These are phyloP conservation scores for Camelus dromedarius DNA, from an alignment of 2,113 vertebrate species.

Conservation along the genomic window DNA sequence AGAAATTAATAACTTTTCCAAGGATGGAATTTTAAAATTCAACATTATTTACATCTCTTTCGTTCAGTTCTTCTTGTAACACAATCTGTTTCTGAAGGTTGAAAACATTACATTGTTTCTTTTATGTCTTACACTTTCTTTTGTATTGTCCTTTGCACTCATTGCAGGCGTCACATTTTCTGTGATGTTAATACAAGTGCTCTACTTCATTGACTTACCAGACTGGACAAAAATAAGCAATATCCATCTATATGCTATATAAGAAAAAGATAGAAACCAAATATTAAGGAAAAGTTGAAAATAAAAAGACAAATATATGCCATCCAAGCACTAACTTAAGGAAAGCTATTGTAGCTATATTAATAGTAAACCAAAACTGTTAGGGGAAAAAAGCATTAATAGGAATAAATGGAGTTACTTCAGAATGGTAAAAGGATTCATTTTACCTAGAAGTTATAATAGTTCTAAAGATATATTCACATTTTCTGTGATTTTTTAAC, in stretches of 20 bases:
- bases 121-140: background rate
- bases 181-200: background rate
- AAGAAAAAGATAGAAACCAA: constrained; percentile 21
- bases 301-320: background rate
- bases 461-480: background rate
- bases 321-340: constrained; percentile 10
- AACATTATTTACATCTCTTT: background rate
- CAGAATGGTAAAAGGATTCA: background rate
- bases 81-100: background rate
- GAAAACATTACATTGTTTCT: background rate
- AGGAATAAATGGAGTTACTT: constrained; percentile 23
- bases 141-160: background rate
- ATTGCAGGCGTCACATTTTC: background rate
- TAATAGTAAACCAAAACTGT: background rate
- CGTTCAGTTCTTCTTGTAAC: background rate
- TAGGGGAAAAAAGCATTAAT: background rate
- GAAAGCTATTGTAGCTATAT: background rate
- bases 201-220: background rate
- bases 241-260: background rate
- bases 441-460: background rate
- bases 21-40: background rate
- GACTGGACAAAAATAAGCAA: background rate
- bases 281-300: constrained; percentile 18
- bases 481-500: constrained; percentile 15
- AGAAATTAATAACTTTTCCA: background rate